A percentile compares a stretch with the other conserved stretches of the same genome.
phyloP scores from a whole-genome alignment of 1,140 invertebrate genomes.

The Bombus turneri region DNA sequence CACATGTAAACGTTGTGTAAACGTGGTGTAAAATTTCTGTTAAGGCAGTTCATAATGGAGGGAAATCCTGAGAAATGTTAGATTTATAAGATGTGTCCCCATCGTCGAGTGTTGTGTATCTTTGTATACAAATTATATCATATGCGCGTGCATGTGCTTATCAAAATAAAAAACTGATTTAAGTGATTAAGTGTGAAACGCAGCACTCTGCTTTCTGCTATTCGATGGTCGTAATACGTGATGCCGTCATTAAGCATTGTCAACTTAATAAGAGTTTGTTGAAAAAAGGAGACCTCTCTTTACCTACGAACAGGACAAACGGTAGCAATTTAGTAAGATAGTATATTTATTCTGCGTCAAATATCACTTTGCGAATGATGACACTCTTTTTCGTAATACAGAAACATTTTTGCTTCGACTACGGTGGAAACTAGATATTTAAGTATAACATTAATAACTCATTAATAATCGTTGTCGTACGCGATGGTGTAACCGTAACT shows the following conservation, averaged over 20 bases:
- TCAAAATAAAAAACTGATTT: conserved; percentile 3
- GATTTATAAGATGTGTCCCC: conserved; percentile 11
- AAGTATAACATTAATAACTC: not conserved
- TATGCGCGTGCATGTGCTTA: not conserved
- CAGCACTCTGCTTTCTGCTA: conserved; percentile 40
- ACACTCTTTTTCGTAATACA: not conserved
- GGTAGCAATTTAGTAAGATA: conserved; percentile 5
- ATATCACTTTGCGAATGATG: not conserved
- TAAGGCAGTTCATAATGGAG: conserved; percentile 6
- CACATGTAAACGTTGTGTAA: not conserved
- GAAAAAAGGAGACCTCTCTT: conserved; percentile 23
- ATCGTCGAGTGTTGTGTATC: not conserved
- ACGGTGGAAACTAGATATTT: not conserved
- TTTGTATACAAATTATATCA: conserved; percentile 2
- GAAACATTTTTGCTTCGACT: not conserved
- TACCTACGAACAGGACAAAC: conserved; percentile 58
- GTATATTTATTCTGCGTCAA: not conserved
- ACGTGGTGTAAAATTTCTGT: conserved; percentile 28
- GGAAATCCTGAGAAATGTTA: not conserved
- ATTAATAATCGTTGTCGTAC: conserved; percentile 2
- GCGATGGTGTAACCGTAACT: not conserved
- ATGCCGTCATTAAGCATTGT: not conserved
- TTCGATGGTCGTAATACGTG: not conserved
- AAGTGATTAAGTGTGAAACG: conserved; percentile 11
- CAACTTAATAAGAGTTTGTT: conserved; percentile 3